phyloP scores from a whole-genome alignment of 2,113 vertebrate genomes.

The Pollimyrus isidori region DNA sequence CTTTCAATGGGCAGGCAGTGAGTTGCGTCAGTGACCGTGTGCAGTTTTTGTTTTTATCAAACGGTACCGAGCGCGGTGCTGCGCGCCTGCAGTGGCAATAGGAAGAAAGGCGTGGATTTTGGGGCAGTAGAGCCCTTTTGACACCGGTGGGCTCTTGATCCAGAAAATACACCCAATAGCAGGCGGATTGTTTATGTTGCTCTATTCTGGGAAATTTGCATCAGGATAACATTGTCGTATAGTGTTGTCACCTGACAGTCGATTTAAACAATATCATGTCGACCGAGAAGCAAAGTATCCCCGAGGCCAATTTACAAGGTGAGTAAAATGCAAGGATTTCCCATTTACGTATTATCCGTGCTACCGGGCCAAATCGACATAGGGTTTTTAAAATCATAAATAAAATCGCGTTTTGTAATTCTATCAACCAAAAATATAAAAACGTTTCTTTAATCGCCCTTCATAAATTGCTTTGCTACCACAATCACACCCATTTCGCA shows the following conservation, averaged over 20 bases:
- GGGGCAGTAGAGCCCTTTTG: neutral
- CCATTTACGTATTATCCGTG: neutral
- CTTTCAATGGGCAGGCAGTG: slow-evolving; percentile 2
- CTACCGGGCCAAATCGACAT: neutral
- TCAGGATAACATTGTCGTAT: neutral
- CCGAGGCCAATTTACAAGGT: slow-evolving; percentile 66
- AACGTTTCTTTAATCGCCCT: neutral
- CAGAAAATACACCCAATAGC: neutral
- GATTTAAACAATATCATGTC: slow-evolving; percentile 35
- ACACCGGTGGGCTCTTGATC: neutral
- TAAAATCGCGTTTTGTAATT: neutral
- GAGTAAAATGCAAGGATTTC: slow-evolving; percentile 20
- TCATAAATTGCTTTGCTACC: neutral
- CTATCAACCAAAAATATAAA: neutral
- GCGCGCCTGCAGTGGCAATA: neutral
- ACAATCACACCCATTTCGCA: neutral
- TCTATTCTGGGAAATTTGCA: neutral
- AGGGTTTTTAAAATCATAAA: neutral
- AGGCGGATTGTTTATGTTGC: neutral
- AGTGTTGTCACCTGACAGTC: neutral
- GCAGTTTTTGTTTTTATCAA: slow-evolving; percentile 4
- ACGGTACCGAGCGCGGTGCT: neutral
- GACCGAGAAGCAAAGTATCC: slow-evolving; percentile 33
- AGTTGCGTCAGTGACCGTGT: slow-evolving; percentile 27
- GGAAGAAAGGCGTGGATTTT: neutral